Evolutionary conservation across 2,888 invertebrate genomes (phyloP).

Genomic region (Rhyacophila evoluta): DNA sequence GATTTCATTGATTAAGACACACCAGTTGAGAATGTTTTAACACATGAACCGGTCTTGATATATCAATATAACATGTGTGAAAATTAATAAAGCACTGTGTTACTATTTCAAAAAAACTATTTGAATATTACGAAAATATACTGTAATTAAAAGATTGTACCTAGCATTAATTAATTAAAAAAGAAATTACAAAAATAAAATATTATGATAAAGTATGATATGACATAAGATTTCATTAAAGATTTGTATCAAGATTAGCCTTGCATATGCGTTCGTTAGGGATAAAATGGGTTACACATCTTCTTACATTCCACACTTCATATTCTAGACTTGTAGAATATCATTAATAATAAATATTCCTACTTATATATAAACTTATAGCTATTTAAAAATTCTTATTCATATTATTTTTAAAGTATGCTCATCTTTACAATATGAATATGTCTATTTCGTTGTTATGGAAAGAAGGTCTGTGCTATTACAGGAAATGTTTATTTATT

Average conservation of each 20-base stretch:
- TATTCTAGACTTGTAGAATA: background rate
- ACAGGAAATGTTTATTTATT: background rate
- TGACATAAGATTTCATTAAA: too few species aligned
- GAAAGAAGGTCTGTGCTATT: background rate
- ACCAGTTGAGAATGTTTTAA: too few species aligned
- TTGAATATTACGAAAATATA: too few species aligned
- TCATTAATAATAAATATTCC: background rate
- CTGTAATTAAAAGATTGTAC: too few species aligned
- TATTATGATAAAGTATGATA: too few species aligned
- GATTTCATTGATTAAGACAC: too few species aligned
- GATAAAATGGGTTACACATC: background rate
- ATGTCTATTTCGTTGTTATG: background rate
- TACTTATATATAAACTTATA: constrained; percentile 1
- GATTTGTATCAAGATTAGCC: background rate
- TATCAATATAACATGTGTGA: too few species aligned
- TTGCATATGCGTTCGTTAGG: background rate
- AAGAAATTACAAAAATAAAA: too few species aligned
- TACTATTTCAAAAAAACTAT: too few species aligned
- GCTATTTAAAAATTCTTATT: background rate
- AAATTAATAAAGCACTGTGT: too few species aligned
- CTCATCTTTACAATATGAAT: background rate
- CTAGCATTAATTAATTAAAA: too few species aligned
- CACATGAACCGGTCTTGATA: too few species aligned
- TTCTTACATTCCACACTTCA: background rate
- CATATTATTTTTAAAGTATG: background rate